Percentiles rank a stretch among this genome's conserved stretches.
phyloP scores from a whole-genome alignment of 1,140 invertebrate species.

The Drosophila prosaltans region DNA sequence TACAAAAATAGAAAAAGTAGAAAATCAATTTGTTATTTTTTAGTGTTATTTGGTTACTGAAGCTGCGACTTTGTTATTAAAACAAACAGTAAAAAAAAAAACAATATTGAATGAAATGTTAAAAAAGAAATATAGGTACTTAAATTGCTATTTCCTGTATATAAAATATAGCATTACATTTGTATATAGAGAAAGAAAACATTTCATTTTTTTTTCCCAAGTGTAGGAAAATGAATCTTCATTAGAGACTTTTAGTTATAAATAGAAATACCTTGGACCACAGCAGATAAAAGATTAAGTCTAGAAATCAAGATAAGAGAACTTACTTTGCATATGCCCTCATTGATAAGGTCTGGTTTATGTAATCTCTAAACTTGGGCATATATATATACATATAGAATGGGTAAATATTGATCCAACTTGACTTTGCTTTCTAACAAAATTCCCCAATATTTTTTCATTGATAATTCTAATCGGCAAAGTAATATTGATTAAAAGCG shows the following conservation, averaged over 20 bases:
- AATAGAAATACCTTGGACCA: conserved; percentile 6
- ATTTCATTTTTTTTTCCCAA: neutral
- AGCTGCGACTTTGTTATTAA: neutral
- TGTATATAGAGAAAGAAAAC: too few species aligned
- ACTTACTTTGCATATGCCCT: neutral
- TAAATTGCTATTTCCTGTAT: neutral
- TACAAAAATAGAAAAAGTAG: conserved; percentile 5
- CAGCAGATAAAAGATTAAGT: neutral
- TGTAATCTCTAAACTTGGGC: conserved; percentile 3
- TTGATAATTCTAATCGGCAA: conserved; percentile 56
- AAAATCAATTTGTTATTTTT: neutral
- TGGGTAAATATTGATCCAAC: conserved; percentile 4
- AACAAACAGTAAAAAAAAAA: neutral
- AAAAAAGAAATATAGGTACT: neutral
- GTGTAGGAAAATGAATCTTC: conserved; percentile 1
- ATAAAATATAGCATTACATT: neutral
- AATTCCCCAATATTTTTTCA: conserved; percentile 7
- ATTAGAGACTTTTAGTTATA: neutral
- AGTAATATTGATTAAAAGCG: neutral
- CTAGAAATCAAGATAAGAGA: neutral
- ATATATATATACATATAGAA: neutral
- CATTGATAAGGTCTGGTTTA: neutral
- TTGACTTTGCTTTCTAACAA: neutral
- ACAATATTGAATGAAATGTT: neutral
- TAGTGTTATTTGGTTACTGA: neutral